Evolutionary conservation across 2,797 vertebrate genomes (phyloP).

Genomic region (Protosalanx chinensis): DNA sequence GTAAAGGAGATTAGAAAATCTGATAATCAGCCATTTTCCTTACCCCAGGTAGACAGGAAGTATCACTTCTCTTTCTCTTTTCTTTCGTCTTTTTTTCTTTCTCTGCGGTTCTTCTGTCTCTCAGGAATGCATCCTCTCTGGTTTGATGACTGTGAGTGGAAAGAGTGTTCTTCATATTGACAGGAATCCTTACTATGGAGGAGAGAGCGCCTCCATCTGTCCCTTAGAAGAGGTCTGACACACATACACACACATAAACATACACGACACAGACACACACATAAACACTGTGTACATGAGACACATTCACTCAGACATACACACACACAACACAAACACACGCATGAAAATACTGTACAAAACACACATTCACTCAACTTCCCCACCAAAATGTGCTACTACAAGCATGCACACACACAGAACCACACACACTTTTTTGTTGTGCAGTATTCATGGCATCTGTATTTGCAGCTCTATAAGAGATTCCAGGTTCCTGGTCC

Average conservation of each 20-base stretch:
- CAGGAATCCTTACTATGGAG: conserved; percentile 69
- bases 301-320: no score
- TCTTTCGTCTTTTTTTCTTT: neutral
- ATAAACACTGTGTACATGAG: no score
- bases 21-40: neutral
- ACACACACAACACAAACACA: no score
- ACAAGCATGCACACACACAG: neutral
- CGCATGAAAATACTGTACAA: no score
- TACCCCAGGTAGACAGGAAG: neutral
- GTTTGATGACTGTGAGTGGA: conserved; percentile 68
- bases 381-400: no score
- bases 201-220: conserved; percentile 69
- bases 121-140: conserved; percentile 75
- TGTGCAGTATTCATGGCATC: neutral
- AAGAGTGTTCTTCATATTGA: conserved; percentile 78
- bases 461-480: conserved; percentile 66
- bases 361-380: neutral
- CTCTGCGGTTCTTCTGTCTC: conserved; percentile 14
- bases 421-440: neutral
- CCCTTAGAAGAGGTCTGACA: conserved; percentile 68
- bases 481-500: conserved; percentile 62
- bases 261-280: no score
- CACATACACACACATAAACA: neutral
- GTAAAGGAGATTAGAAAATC: neutral
- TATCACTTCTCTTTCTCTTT: neutral